These are phyloP conservation scores for Phoeniculus purpureus DNA, from an alignment of 2,797 vertebrate genomes.

Conservation along the genomic window DNA sequence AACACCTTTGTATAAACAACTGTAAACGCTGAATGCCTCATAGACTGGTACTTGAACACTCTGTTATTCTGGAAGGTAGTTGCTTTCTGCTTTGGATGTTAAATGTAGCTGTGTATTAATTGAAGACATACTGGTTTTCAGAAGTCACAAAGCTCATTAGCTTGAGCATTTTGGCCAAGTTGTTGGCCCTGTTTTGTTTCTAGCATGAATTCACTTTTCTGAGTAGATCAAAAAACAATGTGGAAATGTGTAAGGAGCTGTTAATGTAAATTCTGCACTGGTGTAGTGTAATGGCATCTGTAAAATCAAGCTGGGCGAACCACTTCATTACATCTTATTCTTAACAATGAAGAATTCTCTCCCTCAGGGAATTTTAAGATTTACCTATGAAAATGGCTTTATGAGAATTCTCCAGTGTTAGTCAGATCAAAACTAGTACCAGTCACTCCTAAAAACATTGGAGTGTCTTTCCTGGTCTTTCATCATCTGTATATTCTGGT, in stretches of 20 bases:
- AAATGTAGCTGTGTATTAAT: not conserved
- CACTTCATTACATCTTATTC: not conserved
- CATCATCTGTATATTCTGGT: not conserved
- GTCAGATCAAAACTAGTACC: not conserved
- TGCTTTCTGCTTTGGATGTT: conserved; percentile 3
- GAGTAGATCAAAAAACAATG: not conserved
- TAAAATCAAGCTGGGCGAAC: not conserved
- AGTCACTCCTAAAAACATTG: not conserved
- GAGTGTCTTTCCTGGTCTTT: not conserved
- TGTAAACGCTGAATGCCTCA: not conserved
- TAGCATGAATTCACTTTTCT: not conserved
- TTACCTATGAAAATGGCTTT: not conserved
- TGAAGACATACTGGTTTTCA: not conserved
- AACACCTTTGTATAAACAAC: not conserved
- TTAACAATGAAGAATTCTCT: not conserved
- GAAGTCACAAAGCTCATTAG: not conserved
- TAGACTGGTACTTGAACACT: not conserved
- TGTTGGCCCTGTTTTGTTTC: not conserved
- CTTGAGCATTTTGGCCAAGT: not conserved
- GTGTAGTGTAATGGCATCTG: not conserved
- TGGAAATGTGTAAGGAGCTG: not conserved
- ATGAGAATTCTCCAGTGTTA: not conserved
- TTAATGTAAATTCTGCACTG: not conserved
- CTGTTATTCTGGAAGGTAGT: not conserved
- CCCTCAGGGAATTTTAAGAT: not conserved